Evolutionary conservation across 2,113 vertebrate species (phyloP).

Genomic region (Synodontis membranacea): DNA sequence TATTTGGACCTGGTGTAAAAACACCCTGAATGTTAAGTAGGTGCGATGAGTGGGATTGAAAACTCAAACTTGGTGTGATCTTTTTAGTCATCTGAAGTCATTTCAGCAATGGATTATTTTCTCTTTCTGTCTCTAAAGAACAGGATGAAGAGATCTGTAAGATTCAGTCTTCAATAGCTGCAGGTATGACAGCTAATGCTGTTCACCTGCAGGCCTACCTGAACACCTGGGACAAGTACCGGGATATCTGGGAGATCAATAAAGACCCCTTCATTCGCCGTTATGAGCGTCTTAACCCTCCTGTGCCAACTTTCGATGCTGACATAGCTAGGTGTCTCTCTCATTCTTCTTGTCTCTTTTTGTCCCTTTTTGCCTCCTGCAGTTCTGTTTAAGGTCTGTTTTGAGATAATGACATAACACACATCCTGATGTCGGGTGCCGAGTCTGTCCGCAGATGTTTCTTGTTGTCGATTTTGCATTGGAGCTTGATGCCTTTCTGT

Average conservation of each 20-base stretch:
- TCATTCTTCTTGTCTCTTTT: not conserved
- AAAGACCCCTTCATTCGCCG: slow-evolving; percentile 82
- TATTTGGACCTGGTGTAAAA: not conserved
- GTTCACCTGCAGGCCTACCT: slow-evolving; percentile 76
- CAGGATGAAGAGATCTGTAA: slow-evolving; percentile 83
- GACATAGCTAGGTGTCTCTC: slow-evolving; percentile 82
- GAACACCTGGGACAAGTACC: slow-evolving; percentile 84
- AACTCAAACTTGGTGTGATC: not conserved
- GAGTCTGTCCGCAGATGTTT: not conserved
- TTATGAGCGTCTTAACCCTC: slow-evolving; percentile 79
- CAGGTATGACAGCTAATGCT: slow-evolving; percentile 75
- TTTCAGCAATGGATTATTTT: not conserved
- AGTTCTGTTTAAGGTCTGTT: not conserved
- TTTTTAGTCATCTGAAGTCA: not conserved
- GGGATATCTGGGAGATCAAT: slow-evolving; percentile 86
- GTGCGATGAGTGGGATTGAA: not conserved
- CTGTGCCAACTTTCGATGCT: slow-evolving; percentile 82
- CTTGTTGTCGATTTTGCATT: not conserved
- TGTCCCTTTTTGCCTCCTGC: not conserved
- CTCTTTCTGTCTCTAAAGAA: slow-evolving; percentile 63
- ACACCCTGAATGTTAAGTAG: not conserved
- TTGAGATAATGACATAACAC: not conserved
- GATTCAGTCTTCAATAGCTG: slow-evolving; percentile 76
- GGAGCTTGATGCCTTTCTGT: not conserved
- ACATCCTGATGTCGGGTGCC: not conserved